These are phyloP conservation scores for Pristiophorus japonicus DNA, from an alignment of 2,113 vertebrate species.

Conservation along the genomic window DNA sequence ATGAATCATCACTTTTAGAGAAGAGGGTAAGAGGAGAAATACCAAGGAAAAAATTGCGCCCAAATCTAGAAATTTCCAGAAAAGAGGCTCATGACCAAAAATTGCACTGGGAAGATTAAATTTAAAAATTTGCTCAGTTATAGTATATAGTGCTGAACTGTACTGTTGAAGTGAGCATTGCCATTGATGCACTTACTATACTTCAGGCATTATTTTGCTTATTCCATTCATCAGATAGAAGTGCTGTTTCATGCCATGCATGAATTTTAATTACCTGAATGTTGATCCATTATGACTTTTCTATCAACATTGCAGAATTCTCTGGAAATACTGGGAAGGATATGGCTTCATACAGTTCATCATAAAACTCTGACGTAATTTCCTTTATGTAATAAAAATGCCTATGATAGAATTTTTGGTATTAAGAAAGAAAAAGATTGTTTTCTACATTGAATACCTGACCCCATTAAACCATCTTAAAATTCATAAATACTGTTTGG, in stretches of 20 bases:
- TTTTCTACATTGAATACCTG: not conserved
- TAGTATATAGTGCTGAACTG: not conserved
- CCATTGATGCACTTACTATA: not conserved
- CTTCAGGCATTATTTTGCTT: no score
- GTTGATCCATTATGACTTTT: not conserved
- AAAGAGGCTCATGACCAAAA: not conserved
- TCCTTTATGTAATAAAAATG: not conserved
- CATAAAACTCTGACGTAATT: not conserved
- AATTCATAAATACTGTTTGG: not conserved
- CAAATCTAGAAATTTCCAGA: not conserved
- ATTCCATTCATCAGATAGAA: not conserved
- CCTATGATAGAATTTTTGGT: not conserved
- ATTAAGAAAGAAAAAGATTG: not conserved
- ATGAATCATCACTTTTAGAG: not conserved
- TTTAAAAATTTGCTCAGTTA: not conserved
- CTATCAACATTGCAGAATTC: not conserved
- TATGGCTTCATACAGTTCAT: constrained; percentile 13
- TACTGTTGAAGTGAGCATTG: not conserved
- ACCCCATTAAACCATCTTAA: not conserved
- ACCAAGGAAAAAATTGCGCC: not conserved
- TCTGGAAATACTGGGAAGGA: not conserved
- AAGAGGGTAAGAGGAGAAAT: not conserved
- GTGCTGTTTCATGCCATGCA: not conserved
- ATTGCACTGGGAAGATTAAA: not conserved
- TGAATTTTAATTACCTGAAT: not conserved